phyloP scores from a whole-genome alignment of 2,113 vertebrate species.

The Tetrax tetrax region DNA sequence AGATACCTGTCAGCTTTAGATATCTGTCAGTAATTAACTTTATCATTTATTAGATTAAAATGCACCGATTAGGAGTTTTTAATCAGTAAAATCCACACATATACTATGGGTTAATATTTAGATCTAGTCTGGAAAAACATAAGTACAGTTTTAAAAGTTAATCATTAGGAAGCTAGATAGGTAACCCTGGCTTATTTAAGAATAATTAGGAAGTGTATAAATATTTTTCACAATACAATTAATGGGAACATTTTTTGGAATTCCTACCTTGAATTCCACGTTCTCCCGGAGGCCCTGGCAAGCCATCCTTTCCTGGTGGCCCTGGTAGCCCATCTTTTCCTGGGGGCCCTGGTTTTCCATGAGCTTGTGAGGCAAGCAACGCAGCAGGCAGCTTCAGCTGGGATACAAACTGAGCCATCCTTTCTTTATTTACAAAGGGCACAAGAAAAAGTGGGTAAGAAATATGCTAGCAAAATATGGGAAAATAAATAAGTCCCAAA shows the following conservation, averaged over 20 bases:
- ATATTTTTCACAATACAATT: background rate
- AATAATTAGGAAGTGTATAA: slow-evolving; percentile 37
- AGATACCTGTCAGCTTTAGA: background rate
- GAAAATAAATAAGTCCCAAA: background rate
- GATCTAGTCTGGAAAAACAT: slow-evolving; percentile 46
- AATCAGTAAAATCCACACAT: slow-evolving; percentile 61
- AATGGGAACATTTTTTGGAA: background rate
- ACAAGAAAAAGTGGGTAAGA: slow-evolving; percentile 6
- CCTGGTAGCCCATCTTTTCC: slow-evolving; percentile 88
- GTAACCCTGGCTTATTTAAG: slow-evolving; percentile 37
- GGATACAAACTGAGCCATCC: slow-evolving; percentile 78
- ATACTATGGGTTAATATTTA: slow-evolving; percentile 61
- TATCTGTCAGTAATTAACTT: slow-evolving; percentile 26
- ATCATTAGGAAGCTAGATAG: slow-evolving; percentile 60
- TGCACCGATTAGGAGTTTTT: slow-evolving; percentile 65
- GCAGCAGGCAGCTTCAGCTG: slow-evolving; percentile 88
- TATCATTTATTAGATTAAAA: slow-evolving; percentile 57
- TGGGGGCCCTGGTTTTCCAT: slow-evolving; percentile 87
- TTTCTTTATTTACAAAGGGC: slow-evolving; percentile 73
- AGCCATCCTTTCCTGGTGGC: slow-evolving; percentile 87
- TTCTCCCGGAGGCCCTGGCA: slow-evolving; percentile 89
- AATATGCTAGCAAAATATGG: background rate
- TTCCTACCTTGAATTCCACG: slow-evolving; percentile 90
- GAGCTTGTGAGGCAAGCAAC: slow-evolving; percentile 86
- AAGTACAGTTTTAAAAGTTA: slow-evolving; percentile 65